Evolutionary conservation across 2,888 invertebrate genomes (phyloP).

Genomic region (Tridacna crocea): DNA sequence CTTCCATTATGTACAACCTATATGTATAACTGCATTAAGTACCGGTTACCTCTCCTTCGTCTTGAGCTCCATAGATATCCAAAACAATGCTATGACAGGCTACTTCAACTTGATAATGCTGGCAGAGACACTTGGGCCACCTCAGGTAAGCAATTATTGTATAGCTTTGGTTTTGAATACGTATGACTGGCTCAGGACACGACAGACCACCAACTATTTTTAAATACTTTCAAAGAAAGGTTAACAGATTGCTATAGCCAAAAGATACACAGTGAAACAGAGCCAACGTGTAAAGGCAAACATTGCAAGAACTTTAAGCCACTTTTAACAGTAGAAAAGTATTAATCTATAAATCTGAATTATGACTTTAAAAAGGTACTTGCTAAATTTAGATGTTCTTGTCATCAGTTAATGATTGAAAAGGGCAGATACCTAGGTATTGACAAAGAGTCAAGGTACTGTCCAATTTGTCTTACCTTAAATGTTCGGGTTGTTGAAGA

Average conservation of each 20-base stretch:
- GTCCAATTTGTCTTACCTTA: too few relatives aligned
- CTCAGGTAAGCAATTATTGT: conserved; percentile 24
- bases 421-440: too few relatives aligned
- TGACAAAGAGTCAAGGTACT: too few relatives aligned
- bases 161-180: conserved; percentile 35
- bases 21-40: conserved; percentile 22
- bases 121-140: conserved; percentile 32
- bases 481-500: too few relatives aligned
- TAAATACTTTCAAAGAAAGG: conserved; percentile 23
- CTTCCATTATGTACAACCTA: conserved; percentile 4
- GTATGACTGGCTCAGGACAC: conserved; percentile 26
- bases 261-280: neutral
- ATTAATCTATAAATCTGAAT: too few relatives aligned
- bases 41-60: conserved; percentile 25
- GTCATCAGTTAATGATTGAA: too few relatives aligned
- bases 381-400: too few relatives aligned
- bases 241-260: conserved; percentile 31
- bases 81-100: conserved; percentile 29
- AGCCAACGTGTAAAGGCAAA: neutral
- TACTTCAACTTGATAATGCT: conserved; percentile 24
- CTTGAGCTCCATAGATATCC: conserved; percentile 33
- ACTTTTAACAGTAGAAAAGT: too few relatives aligned
- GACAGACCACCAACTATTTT: conserved; percentile 20
- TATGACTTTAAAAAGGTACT: too few relatives aligned
- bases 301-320: too few relatives aligned